Evolutionary conservation across 2,113 vertebrate species (phyloP).

Genomic region (Raja brachyura): DNA sequence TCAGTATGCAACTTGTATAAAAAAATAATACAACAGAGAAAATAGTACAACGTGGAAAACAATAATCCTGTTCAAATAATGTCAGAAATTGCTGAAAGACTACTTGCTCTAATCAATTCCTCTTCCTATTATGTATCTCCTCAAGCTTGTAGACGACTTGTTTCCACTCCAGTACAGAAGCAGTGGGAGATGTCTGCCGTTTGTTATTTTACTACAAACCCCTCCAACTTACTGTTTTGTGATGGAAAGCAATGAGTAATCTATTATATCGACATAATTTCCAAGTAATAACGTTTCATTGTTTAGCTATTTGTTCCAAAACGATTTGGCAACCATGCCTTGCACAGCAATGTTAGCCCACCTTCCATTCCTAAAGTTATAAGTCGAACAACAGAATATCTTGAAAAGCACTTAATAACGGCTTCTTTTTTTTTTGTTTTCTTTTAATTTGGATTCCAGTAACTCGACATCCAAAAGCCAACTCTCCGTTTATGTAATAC

Average conservation of each 20-base stretch:
- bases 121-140: too few relatives aligned
- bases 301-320: not conserved
- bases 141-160: too few relatives aligned
- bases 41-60: not conserved
- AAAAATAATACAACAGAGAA: not conserved
- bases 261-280: not conserved
- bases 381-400: not conserved
- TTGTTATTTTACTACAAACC: not conserved
- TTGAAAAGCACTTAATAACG: not conserved
- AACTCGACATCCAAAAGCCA: not conserved
- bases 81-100: not conserved
- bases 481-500: not conserved
- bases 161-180: too few relatives aligned
- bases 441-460: slow-evolving; percentile 11
- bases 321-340: not conserved
- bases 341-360: not conserved
- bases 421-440: not conserved
- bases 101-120: not conserved
- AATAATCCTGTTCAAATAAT: not conserved
- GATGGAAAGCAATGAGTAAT: not conserved
- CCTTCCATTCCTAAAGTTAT: not conserved
- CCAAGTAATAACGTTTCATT: not conserved
- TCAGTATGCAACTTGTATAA: not conserved
- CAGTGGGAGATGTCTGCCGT: too few relatives aligned
- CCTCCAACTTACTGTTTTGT: not conserved